These are phyloP conservation scores for Rhinella marina DNA, from an alignment of 2,797 vertebrate species.

Conservation along the genomic window DNA sequence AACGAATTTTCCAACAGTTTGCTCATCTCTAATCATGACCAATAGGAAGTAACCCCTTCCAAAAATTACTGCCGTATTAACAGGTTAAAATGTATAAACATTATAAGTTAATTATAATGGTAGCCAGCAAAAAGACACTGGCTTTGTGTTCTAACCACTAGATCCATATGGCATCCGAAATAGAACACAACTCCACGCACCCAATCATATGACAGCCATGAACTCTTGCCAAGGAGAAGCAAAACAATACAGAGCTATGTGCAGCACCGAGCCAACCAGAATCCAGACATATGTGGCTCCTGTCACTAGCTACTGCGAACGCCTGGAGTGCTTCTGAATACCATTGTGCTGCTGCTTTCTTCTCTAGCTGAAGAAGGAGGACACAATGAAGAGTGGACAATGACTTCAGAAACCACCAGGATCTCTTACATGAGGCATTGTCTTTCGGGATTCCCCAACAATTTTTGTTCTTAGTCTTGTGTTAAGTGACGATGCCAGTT, in stretches of 20 bases:
- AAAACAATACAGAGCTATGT: conserved; percentile 40
- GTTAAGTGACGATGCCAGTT: neutral
- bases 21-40: too few relatives aligned
- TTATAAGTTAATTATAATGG: neutral
- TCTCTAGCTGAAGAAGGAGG: neutral
- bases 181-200: conserved; percentile 24
- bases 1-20: too few relatives aligned
- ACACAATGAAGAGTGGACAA: neutral
- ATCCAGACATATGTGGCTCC: conserved; percentile 3
- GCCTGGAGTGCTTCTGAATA: neutral
- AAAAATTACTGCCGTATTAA: neutral
- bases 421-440: neutral
- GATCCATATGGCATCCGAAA: conserved; percentile 19
- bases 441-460: neutral
- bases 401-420: neutral
- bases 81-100: neutral
- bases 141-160: neutral
- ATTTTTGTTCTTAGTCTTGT: conserved; percentile 4
- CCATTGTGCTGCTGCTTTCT: neutral
- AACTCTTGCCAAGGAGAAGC: conserved; percentile 9
- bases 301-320: conserved; percentile 1
- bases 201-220: conserved; percentile 4
- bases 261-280: conserved; percentile 23
- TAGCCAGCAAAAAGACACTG: neutral
- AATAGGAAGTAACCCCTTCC: neutral